Conservation (phyloP, 1,140 invertebrate species). For the Pentalonia nigronervosa region DNA sequence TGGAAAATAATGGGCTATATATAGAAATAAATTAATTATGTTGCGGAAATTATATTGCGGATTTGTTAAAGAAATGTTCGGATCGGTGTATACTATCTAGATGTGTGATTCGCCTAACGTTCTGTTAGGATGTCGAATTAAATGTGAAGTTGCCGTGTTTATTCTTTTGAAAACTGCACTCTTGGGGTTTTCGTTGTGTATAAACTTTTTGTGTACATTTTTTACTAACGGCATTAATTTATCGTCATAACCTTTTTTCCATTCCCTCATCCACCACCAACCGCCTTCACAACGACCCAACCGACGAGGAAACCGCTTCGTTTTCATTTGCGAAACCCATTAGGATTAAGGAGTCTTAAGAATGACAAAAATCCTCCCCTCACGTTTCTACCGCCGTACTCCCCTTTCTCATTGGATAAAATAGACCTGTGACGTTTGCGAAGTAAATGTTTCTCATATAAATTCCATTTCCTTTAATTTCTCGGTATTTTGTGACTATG, state of each 20-base stretch:
- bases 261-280: too few species aligned
- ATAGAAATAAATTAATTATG: constrained; percentile 11
- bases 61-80: neutral
- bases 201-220: constrained; percentile 36
- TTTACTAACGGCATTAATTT: constrained; percentile 41
- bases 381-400: neutral
- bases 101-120: neutral
- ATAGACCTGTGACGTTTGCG: constrained; percentile 45
- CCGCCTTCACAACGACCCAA: neutral
- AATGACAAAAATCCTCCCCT: constrained; percentile 41
- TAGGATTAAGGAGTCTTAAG: constrained; percentile 53
- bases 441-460: constrained; percentile 48
- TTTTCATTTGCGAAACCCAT: constrained; percentile 53
- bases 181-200: neutral
- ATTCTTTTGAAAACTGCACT: constrained; percentile 25
- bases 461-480: constrained; percentile 57
- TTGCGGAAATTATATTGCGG: neutral
- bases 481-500: constrained; percentile 5
- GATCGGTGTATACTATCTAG: neutral
- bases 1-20: constrained; percentile 13
- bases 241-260: constrained; percentile 39
- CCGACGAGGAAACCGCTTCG: constrained; percentile 31
- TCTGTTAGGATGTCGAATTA: neutral
- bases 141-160: neutral
- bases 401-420: constrained; percentile 29